Evolutionary conservation across 2,888 invertebrate genomes (phyloP).

Genomic region (Timandra comae): DNA sequence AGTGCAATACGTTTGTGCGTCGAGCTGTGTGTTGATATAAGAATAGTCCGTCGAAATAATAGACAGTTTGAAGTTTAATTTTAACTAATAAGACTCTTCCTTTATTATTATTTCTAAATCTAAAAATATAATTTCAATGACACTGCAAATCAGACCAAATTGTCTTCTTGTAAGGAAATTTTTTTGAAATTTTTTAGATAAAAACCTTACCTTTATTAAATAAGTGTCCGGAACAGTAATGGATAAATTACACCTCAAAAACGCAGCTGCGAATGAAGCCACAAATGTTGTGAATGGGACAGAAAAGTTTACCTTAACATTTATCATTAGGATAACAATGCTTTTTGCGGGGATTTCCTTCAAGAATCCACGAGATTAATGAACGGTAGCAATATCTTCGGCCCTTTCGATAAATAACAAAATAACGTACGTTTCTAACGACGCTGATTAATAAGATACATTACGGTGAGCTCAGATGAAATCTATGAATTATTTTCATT

Average conservation of each 20-base stretch:
- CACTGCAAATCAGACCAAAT: too few relatives aligned
- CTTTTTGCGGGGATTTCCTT: conserved; percentile 69
- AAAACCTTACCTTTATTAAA: too few relatives aligned
- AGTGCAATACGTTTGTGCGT: too few relatives aligned
- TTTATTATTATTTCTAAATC: too few relatives aligned
- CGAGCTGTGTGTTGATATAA: too few relatives aligned
- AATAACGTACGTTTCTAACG: conserved; percentile 61
- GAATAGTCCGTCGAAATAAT: too few relatives aligned
- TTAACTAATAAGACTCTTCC: too few relatives aligned
- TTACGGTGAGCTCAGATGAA: conserved; percentile 32
- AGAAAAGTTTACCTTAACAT: conserved; percentile 42
- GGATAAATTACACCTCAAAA: conserved; percentile 59
- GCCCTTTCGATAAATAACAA: conserved; percentile 67
- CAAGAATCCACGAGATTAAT: conserved; percentile 70
- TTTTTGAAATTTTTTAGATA: too few relatives aligned
- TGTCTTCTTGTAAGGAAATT: too few relatives aligned
- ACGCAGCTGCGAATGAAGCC: conserved; percentile 40
- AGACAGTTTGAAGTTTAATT: too few relatives aligned
- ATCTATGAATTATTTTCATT: conserved; percentile 25
- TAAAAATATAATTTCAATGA: too few relatives aligned
- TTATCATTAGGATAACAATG: conserved; percentile 70
- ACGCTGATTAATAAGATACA: conserved; percentile 58
- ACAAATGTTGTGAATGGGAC: conserved; percentile 25
- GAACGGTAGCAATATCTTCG: conserved; percentile 65
- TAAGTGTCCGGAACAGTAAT: conserved; percentile 55